Percentiles rank a stretch among this genome's conserved stretches.
phyloP scores from a whole-genome alignment of 2,113 vertebrate species.

The Cygnus buccinator region DNA sequence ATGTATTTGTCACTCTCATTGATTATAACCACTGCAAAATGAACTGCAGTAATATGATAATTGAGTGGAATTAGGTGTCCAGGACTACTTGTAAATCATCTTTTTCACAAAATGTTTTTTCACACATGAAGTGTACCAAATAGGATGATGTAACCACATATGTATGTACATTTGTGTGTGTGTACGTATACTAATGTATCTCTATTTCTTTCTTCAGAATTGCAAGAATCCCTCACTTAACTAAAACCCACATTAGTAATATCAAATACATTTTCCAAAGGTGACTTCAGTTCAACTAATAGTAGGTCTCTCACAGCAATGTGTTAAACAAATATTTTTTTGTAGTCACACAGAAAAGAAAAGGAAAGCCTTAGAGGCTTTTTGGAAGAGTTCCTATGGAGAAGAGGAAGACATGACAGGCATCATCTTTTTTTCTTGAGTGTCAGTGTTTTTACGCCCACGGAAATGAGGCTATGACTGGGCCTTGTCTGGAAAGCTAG shows the following conservation, averaged over 20 bases:
- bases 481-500: neutral
- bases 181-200: neutral
- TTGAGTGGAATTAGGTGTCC: neutral
- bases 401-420: neutral
- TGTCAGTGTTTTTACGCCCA: conserved; percentile 5
- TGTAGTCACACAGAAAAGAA: neutral
- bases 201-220: neutral
- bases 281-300: neutral
- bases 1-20: neutral
- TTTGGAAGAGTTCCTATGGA: neutral
- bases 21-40: neutral
- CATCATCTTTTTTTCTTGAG: neutral
- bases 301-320: neutral
- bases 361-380: neutral
- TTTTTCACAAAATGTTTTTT: neutral
- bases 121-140: neutral
- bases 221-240: neutral
- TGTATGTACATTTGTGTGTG: neutral
- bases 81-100: rapidly evolving
- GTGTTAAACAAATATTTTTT: neutral
- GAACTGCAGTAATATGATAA: neutral
- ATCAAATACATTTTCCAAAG: neutral
- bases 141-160: neutral
- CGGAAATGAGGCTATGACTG: neutral
- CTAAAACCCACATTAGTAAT: neutral